A percentile compares a stretch with the other conserved stretches of the same genome.
These are phyloP conservation scores for Oeneis ivallda DNA, from an alignment of 2,888 invertebrate genomes.

Conservation along the genomic window DNA sequence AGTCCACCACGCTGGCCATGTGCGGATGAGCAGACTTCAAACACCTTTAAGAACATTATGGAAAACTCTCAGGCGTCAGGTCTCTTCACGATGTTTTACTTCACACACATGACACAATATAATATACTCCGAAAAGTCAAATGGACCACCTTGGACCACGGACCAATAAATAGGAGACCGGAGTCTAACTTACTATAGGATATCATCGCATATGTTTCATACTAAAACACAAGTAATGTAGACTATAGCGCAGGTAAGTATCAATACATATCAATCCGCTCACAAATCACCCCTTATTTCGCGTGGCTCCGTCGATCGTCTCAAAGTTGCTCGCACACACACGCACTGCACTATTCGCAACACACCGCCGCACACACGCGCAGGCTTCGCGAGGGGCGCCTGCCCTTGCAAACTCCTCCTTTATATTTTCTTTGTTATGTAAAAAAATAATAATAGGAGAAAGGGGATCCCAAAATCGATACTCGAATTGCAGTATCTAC, in stretches of 20 bases:
- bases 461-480: constrained; percentile 79
- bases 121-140: too few relatives aligned
- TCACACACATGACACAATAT: too few relatives aligned
- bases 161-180: too few relatives aligned
- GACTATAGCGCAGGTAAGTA: constrained; percentile 28
- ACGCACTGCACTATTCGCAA: constrained; percentile 43
- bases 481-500: constrained; percentile 68
- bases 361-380: constrained; percentile 50
- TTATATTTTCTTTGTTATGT: constrained; percentile 81
- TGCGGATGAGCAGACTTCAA: too few relatives aligned
- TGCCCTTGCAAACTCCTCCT: constrained; percentile 77
- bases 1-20: too few relatives aligned
- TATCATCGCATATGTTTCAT: too few relatives aligned
- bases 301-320: constrained; percentile 74
- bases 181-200: too few relatives aligned
- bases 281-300: constrained; percentile 73
- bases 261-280: constrained; percentile 48
- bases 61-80: too few relatives aligned
- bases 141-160: too few relatives aligned
- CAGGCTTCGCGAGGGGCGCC: constrained; percentile 56
- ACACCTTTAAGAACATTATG: too few relatives aligned
- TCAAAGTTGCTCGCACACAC: constrained; percentile 65
- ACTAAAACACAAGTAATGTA: background rate
- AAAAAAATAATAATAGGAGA: constrained; percentile 78
- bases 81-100: too few relatives aligned